phyloP scores from a whole-genome alignment of 1,140 invertebrate species.

The Drusus annulatus region DNA sequence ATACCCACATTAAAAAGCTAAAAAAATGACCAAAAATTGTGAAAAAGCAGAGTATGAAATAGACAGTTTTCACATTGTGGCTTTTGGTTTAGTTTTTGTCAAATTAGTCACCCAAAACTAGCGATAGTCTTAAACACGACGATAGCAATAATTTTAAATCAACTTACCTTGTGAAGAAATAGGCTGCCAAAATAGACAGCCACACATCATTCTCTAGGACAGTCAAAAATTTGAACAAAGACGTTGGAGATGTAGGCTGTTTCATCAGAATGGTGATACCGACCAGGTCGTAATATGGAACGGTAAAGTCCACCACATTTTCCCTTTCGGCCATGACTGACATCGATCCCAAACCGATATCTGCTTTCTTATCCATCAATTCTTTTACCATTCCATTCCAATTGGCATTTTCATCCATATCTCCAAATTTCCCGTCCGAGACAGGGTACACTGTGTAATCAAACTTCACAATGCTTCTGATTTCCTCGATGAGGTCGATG shows the following conservation, averaged over 20 bases:
- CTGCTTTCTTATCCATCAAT: slow-evolving; percentile 90
- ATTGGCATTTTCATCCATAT: slow-evolving; percentile 86
- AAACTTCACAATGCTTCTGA: slow-evolving; percentile 87
- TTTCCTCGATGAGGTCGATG: slow-evolving; percentile 91
- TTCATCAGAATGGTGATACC: slow-evolving; percentile 95
- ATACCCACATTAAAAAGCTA: slow-evolving; percentile 94
- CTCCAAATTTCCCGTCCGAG: slow-evolving; percentile 86
- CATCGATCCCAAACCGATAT: slow-evolving; percentile 90
- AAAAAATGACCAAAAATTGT: no score
- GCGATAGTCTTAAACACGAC: no score
- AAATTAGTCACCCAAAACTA: neutral
- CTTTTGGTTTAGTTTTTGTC: neutral
- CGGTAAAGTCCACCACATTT: slow-evolving; percentile 95
- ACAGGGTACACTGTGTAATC: slow-evolving; percentile 90
- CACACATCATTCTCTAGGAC: slow-evolving; percentile 97
- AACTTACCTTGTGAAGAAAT: slow-evolving; percentile 89
- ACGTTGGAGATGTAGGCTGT: slow-evolving; percentile 84
- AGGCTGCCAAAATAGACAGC: slow-evolving; percentile 95
- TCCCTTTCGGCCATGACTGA: slow-evolving; percentile 96
- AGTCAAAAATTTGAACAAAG: slow-evolving; percentile 96
- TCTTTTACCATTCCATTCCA: slow-evolving; percentile 96
- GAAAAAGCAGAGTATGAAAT: neutral
- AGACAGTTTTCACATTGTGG: neutral
- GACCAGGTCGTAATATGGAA: slow-evolving; percentile 95
- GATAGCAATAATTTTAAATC: no score